Conservation (phyloP, 2,888 invertebrate species). For the Sipha maydis region DNA sequence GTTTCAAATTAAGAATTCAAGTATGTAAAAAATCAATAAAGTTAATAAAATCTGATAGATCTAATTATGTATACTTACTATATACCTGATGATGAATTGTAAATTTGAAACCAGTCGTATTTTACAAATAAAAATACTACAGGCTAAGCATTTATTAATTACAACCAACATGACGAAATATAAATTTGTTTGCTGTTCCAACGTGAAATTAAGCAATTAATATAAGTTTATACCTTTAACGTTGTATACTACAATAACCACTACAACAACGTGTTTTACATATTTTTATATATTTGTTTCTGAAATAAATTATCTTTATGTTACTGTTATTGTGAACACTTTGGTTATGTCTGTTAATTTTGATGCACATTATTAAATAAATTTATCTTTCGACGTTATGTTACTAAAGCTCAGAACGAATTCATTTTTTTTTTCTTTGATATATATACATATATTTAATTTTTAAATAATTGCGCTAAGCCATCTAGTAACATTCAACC, state of each 20-base stretch:
- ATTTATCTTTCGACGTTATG: not conserved
- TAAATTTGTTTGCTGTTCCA: not conserved
- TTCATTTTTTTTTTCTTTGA: not conserved
- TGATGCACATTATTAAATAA: not conserved
- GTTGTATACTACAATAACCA: not conserved
- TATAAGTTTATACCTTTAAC: too few species aligned
- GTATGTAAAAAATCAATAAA: too few species aligned
- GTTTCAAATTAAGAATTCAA: too few species aligned
- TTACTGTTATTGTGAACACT: not conserved
- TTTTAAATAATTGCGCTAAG: not conserved
- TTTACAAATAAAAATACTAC: too few species aligned
- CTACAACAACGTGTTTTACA: not conserved
- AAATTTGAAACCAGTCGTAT: too few species aligned
- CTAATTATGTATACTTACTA: too few species aligned
- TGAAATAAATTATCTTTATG: too few species aligned
- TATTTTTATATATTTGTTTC: not conserved
- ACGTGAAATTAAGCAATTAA: not conserved
- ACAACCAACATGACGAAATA: not conserved
- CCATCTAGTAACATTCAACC: constrained; percentile 5
- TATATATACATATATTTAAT: constrained; percentile 19
- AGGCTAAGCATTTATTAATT: too few species aligned
- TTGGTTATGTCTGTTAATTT: not conserved
- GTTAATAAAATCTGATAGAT: too few species aligned
- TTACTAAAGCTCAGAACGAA: not conserved
- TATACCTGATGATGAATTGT: too few species aligned